A percentile compares a stretch with the other conserved stretches of the same genome.
phyloP scores from a whole-genome alignment of 2,797 vertebrate species.

The Pagetopsis macropterus region DNA sequence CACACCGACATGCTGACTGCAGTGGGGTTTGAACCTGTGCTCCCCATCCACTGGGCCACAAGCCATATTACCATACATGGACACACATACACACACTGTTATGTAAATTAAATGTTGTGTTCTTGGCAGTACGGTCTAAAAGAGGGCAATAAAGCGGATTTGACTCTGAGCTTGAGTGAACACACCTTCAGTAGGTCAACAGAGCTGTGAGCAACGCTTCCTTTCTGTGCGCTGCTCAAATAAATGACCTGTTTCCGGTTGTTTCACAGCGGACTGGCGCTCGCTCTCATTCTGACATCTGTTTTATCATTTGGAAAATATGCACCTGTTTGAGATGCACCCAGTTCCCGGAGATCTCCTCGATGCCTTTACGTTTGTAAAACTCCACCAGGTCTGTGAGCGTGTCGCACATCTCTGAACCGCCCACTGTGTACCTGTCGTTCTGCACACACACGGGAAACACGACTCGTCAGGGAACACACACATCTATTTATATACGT shows the following conservation, averaged over 20 bases:
- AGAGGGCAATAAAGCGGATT: too few relatives aligned
- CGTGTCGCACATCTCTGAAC: conserved; percentile 87
- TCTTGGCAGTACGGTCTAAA: too few relatives aligned
- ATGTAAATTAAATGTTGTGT: too few relatives aligned
- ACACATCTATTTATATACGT: not conserved
- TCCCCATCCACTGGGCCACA: too few relatives aligned
- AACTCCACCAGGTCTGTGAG: conserved; percentile 92
- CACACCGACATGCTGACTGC: too few relatives aligned
- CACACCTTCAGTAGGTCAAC: not conserved
- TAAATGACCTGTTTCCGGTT: not conserved
- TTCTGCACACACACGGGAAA: conserved; percentile 80
- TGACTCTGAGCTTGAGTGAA: too few relatives aligned
- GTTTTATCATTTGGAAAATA: not conserved
- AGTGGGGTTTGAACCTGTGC: too few relatives aligned
- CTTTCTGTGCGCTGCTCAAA: conserved; percentile 29
- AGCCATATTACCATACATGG: too few relatives aligned
- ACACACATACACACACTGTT: too few relatives aligned
- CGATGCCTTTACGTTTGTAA: conserved; percentile 92
- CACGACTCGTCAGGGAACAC: not conserved
- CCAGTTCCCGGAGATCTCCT: conserved; percentile 91
- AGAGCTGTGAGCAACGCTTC: conserved; percentile 49
- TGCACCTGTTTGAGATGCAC: conserved; percentile 92
- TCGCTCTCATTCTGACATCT: too few relatives aligned
- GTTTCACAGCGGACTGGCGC: too few relatives aligned
- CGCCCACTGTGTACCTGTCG: conserved; percentile 91